Conservation (phyloP, 1,140 invertebrate species). For the Pinna nobilis region DNA sequence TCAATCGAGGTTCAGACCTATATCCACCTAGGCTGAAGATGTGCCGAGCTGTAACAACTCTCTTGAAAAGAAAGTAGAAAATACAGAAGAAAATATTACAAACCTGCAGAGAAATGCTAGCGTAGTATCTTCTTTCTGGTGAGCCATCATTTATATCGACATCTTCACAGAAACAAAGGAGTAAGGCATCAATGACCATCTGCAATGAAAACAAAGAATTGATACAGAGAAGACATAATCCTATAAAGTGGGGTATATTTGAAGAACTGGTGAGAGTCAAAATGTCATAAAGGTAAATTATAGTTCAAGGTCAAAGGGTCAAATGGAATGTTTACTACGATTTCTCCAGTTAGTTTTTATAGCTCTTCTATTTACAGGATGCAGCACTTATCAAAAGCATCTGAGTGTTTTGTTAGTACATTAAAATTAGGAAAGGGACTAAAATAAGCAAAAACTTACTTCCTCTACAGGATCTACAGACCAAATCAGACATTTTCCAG, state of each 20-base stretch:
- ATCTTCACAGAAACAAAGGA: constrained; percentile 84
- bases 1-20: background rate
- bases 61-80: background rate
- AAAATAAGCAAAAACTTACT: background rate
- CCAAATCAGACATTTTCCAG: background rate
- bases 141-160: constrained; percentile 84
- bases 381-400: too few relatives aligned
- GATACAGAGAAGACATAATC: too few relatives aligned
- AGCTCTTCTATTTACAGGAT: too few relatives aligned
- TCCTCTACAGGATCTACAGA: background rate
- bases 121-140: constrained; percentile 82
- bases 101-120: constrained; percentile 85
- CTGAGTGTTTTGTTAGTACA: too few relatives aligned
- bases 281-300: background rate
- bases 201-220: constrained; percentile 78
- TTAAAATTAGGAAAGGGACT: too few relatives aligned
- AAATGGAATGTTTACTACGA: too few relatives aligned
- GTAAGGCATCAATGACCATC: constrained; percentile 96
- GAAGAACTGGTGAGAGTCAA: too few relatives aligned
- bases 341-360: too few relatives aligned
- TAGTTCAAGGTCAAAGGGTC: background rate
- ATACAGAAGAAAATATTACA: constrained; percentile 38
- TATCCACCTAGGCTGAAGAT: background rate
- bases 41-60: background rate
- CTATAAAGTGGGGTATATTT: too few relatives aligned